phyloP scores from a whole-genome alignment of 2,888 invertebrate species.

The Carcina quercana region DNA sequence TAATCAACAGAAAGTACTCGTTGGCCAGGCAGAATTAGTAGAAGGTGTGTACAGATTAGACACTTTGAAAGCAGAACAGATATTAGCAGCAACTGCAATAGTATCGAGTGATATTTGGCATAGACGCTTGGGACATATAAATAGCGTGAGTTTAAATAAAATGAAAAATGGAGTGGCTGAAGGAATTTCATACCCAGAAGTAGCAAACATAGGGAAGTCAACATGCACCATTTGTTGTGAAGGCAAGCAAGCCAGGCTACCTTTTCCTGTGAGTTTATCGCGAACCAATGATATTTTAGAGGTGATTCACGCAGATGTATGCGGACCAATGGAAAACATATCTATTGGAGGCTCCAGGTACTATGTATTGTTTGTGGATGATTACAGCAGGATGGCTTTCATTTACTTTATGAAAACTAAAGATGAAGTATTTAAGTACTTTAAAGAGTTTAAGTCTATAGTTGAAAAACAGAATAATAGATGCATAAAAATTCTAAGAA shows the following conservation, averaged over 20 bases:
- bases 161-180: too few relatives aligned
- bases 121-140: too few relatives aligned
- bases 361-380: constrained; percentile 29
- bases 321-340: constrained; percentile 2
- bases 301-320: constrained; percentile 4
- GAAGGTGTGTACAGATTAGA: too few relatives aligned
- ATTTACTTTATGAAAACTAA: constrained; percentile 9
- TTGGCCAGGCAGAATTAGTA: too few relatives aligned
- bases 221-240: constrained; percentile 7
- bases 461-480: constrained; percentile 11
- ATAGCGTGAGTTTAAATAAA: too few relatives aligned
- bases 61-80: too few relatives aligned
- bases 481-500: constrained; percentile 13
- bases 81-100: too few relatives aligned
- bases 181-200: too few relatives aligned
- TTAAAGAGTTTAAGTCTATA: constrained; percentile 9
- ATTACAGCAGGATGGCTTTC: constrained; percentile 16
- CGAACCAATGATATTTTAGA: constrained; percentile 4
- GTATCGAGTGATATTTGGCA: too few relatives aligned
- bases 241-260: constrained; percentile 4
- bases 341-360: constrained; percentile 14
- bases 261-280: constrained; percentile 3
- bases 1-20: too few relatives aligned
- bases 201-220: too few relatives aligned
- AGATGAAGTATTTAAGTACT: constrained; percentile 1